Evolutionary conservation across 2,113 vertebrate genomes (phyloP), one percentile per base, ranked within the genome.

Genomic region (Macquaria australasica): DNA sequence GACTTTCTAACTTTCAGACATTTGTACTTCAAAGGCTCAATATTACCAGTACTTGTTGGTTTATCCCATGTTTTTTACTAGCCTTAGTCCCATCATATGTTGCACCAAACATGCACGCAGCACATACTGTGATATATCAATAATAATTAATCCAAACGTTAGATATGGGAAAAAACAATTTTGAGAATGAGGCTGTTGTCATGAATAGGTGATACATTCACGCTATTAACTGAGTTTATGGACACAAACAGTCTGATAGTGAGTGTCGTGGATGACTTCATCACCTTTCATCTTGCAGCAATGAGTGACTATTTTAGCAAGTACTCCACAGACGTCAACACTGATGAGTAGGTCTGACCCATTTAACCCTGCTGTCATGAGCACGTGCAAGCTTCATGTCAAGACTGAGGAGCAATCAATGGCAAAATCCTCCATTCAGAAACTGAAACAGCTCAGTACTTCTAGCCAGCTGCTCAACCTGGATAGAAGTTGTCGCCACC

Each of bases 271-370:
- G 69, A 76, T 89, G 84, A 90, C 81, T 73, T 89, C 77, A 87
- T 81, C 83, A 62, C 85, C 82, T 89, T 91, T 85, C 81, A 84
- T 88, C 67, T 56, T 81, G 50, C 62, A 81, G 78, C 75, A 90
- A 45, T 41, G 75, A 87, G 66, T 82, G 76, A 82, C 41, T 81
- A 70, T 66, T 84, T 89, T 70, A 79, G 84, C 88, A 78, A 82
- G 82, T 84, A 89, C 87, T 84, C 81, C 77, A 79, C 62, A 82
- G 84, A 88, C 84, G 76, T 93, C 84, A 89, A 84, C 76, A 25
- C 76, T 21, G 87, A 89, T 88, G 91, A 92, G 86, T 71, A 48
- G 64, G 77, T 63, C 45, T 75, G 75, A 86, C 66, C 79, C 70
- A 73, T 84, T 86, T 82, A 87, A 73, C 56, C 70, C 59, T 62